Evolutionary conservation across 2,797 vertebrate genomes (phyloP).

Genomic region (Dicrostonyx torquatus): DNA sequence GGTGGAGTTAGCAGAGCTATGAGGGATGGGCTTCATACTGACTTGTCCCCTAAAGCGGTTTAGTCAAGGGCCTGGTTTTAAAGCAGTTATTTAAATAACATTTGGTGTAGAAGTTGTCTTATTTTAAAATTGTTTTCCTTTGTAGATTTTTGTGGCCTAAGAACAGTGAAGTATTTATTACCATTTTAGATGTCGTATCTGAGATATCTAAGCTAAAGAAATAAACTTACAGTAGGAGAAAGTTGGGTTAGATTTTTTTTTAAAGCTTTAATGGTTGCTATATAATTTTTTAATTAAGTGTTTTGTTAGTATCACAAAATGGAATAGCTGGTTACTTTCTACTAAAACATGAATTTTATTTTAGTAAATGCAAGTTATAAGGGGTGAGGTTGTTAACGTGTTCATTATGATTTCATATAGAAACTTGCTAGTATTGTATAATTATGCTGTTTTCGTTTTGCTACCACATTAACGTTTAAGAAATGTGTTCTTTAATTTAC

Average conservation of each 20-base stretch:
- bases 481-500: constrained; percentile 29
- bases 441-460: constrained; percentile 30
- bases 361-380: constrained; percentile 42
- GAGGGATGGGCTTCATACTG: not conserved
- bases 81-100: constrained; percentile 18
- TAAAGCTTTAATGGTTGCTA: constrained; percentile 20
- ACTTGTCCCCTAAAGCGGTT: constrained; percentile 16
- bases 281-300: constrained; percentile 48
- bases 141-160: constrained; percentile 43
- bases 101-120: constrained; percentile 48
- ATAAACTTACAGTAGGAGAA: constrained; percentile 17
- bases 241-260: not conserved
- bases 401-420: constrained; percentile 2
- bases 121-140: constrained; percentile 35
- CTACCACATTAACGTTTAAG: constrained; percentile 2
- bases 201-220: constrained; percentile 34
- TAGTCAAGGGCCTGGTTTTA: constrained; percentile 37
- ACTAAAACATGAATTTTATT: constrained; percentile 35
- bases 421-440: not conserved
- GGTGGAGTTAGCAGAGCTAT: not conserved
- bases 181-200: constrained; percentile 5
- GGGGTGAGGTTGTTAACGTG: not conserved
- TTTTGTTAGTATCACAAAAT: constrained; percentile 45
- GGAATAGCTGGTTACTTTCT: constrained; percentile 22
- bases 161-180: constrained; percentile 32